Conservation (phyloP, 2,113 vertebrate species). For the Takifugu flavidus region DNA sequence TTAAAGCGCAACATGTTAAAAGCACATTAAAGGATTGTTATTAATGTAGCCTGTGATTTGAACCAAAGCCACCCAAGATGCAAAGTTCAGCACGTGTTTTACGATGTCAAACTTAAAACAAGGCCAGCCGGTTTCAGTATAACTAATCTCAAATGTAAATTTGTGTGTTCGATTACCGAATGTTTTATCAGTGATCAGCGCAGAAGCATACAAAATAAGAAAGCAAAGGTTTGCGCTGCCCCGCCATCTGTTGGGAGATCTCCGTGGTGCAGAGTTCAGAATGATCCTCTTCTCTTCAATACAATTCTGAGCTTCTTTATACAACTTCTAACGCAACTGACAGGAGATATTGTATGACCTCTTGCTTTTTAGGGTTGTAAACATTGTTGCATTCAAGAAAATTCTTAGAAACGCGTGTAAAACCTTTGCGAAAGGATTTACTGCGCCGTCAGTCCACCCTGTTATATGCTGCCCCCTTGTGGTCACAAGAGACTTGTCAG, state of each 20-base stretch:
- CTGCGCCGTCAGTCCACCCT: background rate
- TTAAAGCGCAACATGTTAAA: conserved; percentile 14
- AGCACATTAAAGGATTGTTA: conserved; percentile 31
- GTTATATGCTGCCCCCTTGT: conserved; percentile 19
- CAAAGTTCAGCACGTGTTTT: conserved; percentile 35
- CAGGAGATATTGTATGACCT: no score
- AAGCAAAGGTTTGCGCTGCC: background rate
- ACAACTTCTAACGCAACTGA: no score
- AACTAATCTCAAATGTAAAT: no score
- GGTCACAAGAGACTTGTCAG: background rate
- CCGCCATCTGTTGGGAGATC: conserved; percentile 37
- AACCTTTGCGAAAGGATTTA: no score
- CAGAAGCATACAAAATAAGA: background rate
- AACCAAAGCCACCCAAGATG: conserved; percentile 35
- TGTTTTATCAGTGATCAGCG: background rate
- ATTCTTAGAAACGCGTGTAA: no score
- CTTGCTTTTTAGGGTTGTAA: no score
- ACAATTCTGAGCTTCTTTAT: no score
- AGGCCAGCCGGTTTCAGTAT: background rate
- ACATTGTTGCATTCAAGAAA: no score
- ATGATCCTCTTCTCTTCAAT: no score
- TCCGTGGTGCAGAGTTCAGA: background rate
- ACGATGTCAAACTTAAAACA: conserved; percentile 1
- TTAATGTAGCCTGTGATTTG: conserved; percentile 50
- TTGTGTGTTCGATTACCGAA: background rate